These are phyloP conservation scores for Montipora capitata DNA, from an alignment of 92 coral and sea anemone genomes.

Conservation along the genomic window DNA sequence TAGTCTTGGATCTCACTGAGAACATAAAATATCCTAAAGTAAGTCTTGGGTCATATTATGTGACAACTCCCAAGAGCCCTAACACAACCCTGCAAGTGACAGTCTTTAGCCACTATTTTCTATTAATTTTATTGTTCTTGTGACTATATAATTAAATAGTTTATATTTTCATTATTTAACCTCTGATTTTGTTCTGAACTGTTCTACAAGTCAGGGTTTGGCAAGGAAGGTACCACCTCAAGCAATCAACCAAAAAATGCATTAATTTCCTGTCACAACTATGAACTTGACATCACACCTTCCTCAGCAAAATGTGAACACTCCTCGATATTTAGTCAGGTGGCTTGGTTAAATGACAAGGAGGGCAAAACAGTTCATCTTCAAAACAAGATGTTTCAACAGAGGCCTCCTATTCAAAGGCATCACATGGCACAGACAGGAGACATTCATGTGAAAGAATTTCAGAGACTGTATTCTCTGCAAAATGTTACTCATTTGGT, in stretches of 20 bases:
- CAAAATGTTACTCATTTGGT: slow-evolving; percentile 83
- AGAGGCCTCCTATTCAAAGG: slow-evolving; percentile 47
- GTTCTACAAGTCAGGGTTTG: not conserved
- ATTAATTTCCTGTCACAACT: slow-evolving; percentile 39
- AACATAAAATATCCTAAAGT: no score
- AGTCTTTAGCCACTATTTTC: no score
- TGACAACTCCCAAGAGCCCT: no score
- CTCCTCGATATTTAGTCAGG: slow-evolving; percentile 70
- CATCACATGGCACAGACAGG: not conserved
- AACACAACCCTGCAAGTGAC: no score
- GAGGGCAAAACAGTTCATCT: slow-evolving; percentile 78
- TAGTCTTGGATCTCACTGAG: no score
- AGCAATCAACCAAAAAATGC: not conserved
- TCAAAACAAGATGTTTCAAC: slow-evolving; percentile 72
- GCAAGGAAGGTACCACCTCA: not conserved
- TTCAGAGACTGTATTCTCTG: slow-evolving; percentile 80
- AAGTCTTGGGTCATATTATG: no score
- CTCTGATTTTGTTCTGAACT: no score
- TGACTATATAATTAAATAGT: no score
- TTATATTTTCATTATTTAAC: no score
- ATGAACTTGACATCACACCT: slow-evolving; percentile 68
- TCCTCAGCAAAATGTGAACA: slow-evolving; percentile 81
- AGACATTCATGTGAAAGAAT: slow-evolving; percentile 39
- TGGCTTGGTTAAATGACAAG: slow-evolving; percentile 73
- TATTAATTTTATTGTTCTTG: no score